Evolutionary conservation across 2,797 vertebrate genomes (phyloP).

Genomic region (Tapera naevia): DNA sequence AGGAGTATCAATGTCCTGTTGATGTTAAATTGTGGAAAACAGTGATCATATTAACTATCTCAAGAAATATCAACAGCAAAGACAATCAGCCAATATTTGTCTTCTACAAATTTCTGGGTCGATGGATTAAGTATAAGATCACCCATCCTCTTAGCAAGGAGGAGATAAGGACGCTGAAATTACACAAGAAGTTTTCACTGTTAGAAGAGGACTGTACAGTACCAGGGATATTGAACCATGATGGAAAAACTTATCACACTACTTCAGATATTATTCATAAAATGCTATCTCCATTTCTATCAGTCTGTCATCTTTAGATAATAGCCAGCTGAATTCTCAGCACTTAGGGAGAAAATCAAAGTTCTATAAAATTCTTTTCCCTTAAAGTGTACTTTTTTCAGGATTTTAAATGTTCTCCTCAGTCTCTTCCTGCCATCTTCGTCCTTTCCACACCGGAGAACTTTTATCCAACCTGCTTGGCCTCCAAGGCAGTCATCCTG

Average conservation of each 20-base stretch:
- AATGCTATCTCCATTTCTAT: not conserved
- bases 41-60: not conserved
- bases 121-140: not conserved
- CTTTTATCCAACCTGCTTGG: not conserved
- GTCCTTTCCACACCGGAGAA: not conserved
- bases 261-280: not conserved
- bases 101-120: not conserved
- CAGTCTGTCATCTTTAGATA: not conserved
- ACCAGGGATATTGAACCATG: not conserved
- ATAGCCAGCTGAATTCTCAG: not conserved
- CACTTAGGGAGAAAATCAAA: not conserved
- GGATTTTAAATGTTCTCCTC: not conserved
- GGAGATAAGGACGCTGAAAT: not conserved
- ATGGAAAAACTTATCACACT: not conserved
- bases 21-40: not conserved
- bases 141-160: not conserved
- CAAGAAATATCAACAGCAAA: not conserved
- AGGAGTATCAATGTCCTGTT: not conserved
- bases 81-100: not conserved
- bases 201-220: not conserved
- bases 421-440: not conserved
- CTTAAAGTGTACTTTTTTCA: fast-evolving
- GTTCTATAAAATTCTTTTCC: not conserved
- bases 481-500: not conserved
- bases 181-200: not conserved